Conservation (phyloP, 2,888 invertebrate genomes). For the Eutolmus rufibarbis region DNA sequence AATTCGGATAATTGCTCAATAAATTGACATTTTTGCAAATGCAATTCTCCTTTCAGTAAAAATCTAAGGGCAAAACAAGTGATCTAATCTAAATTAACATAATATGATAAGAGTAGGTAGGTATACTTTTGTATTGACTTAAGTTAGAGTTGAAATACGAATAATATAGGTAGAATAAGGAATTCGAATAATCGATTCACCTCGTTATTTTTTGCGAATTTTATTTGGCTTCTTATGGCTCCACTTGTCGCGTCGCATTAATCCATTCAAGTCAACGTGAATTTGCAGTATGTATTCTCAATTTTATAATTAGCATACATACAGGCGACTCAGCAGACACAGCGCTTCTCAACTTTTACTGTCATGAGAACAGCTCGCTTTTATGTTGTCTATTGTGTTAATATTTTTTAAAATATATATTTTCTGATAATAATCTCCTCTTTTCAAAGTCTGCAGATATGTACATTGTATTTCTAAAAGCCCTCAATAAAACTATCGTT, state of each 20-base stretch:
- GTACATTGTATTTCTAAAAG: not conserved
- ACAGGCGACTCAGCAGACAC: not conserved
- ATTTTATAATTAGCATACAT: not conserved
- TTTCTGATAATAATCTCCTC: not conserved
- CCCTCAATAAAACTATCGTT: not conserved
- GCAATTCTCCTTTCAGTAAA: too few species aligned
- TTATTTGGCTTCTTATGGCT: not conserved
- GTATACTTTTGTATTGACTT: too few species aligned
- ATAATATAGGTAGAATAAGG: not conserved
- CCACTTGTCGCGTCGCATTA: not conserved
- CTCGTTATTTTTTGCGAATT: not conserved
- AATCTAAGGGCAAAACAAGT: too few species aligned
- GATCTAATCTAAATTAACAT: too few species aligned
- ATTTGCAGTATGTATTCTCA: not conserved
- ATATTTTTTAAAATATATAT: not conserved
- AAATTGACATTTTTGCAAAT: too few species aligned
- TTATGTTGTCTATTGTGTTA: not conserved
- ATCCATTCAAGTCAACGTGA: not conserved
- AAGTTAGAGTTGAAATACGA: not conserved
- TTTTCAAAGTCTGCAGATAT: not conserved
- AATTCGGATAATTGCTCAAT: too few species aligned
- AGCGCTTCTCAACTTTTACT: not conserved
- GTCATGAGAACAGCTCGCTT: not conserved
- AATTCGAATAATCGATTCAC: not conserved
- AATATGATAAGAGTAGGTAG: too few species aligned